Evolutionary conservation across 1,140 invertebrate genomes (phyloP), one percentile per base, ranked within the genome.

Genomic region (Drosophila saltans): DNA sequence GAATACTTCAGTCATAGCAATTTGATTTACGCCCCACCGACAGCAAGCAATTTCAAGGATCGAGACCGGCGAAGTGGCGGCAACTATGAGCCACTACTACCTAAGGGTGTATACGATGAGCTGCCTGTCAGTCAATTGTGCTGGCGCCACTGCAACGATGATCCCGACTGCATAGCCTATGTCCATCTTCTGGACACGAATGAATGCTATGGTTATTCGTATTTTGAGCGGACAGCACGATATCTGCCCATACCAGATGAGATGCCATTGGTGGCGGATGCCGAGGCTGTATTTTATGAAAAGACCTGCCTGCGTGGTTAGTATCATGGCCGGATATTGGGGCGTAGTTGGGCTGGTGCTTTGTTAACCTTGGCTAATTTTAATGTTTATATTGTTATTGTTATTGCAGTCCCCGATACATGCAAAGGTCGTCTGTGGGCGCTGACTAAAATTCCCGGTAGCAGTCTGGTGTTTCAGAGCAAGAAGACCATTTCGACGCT

Each of bases 361-460:
- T 21, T 9, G 33, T 5, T 36, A 48, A 74, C 58, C 59, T 40
- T 64, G 30, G 30, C 41, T 16, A 4, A 10, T 52, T 30, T 43
- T 41, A 21, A 52, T 24, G n/a, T 55, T 26, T 2, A 10, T 40
- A 28, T 40, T 39, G 24, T 52, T 28, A 3, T 66, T 36, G 33
- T 66, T 57, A 7, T 81, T 81, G 45, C 72, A 92, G 91, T 92
- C 62, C 91, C 92, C 60, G 91, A 90, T 24, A 75, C 71, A 71
- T 92, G 92, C 60, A 90, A 86, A 64, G 80, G 72, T 55, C 93
- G 93, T 67, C 74, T 90, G 28, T 94, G 93, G 93, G 83, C 91
- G 45, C 91, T 94, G 60, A 93, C 93, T 74, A 91, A 92, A 80
- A 92, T 93, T 66, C 92, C 93, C 60, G 93, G 93, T 62, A 92